Evolutionary conservation across 2,113 vertebrate genomes (phyloP), one percentile per base, ranked within the genome.

Genomic region (Chaetodon trifascialis): DNA sequence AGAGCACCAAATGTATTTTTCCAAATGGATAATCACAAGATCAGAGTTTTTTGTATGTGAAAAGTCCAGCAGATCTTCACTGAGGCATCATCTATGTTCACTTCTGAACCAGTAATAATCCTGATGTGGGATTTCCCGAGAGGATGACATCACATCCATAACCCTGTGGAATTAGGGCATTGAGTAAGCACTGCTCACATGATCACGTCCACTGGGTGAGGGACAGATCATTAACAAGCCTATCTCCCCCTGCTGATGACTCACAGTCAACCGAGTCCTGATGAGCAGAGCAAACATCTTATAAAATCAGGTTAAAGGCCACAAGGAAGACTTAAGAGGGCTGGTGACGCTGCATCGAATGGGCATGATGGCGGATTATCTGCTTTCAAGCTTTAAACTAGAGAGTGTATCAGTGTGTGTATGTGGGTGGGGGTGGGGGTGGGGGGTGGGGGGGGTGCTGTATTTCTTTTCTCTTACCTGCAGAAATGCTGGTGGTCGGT

Each of bases 401-500:
- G 8, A 7, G 5, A 54, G 21, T 7, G 40, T 34, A 58, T 47
- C 7, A 58, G 7, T 8, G 21, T 58, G 12, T 1, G 1, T 25
- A 19, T 9, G 36, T 4, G 5, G 46, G 4, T 30, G 30, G 30
- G 30, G 30, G 30, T 1, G 30, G 30, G 30, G 1, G 30, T 1
- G 30, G 30, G 30, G 30, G 30, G 30, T 1, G 30, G 1, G 30
- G 30, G 30, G 30, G 30, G 30, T 1, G 30, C 30, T 30, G 30
- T 15, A 4, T 23, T 1, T 21, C 8, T 23, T 40, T 38, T 12
- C 5, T 40, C 79, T 94, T 94, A 99, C 98, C 97, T 99, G 98
- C 77, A 99, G 95, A 91, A 99, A 99, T 0, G 97, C 97, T 6
- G 97, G 97, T 17, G 98, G 97, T 16, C 93, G 94, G 82, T 90